phyloP scores from a whole-genome alignment of 2,888 invertebrate genomes.

The Willowsia nigromaculata region DNA sequence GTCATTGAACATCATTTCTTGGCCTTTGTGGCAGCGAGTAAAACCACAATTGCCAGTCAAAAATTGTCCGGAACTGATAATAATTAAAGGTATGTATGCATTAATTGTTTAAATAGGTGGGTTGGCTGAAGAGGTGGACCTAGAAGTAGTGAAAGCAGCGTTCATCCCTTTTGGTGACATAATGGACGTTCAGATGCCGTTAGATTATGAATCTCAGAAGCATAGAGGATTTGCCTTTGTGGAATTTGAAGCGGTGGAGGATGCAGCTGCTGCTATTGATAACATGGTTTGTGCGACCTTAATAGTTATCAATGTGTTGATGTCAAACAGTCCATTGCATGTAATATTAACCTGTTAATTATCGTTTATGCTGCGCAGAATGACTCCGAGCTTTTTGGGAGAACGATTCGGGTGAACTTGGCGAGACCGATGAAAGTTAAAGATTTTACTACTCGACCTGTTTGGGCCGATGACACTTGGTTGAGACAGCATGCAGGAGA shows the following conservation, averaged over 20 bases:
- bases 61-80: no score
- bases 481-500: slow-evolving; percentile 98
- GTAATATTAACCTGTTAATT: neutral
- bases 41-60: no score
- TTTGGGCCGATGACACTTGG: slow-evolving; percentile 99
- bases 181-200: slow-evolving; percentile 97
- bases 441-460: slow-evolving; percentile 95
- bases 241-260: slow-evolving; percentile 98
- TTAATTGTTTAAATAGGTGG: slow-evolving; percentile 83
- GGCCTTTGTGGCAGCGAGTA: no score
- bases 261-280: slow-evolving; percentile 99
- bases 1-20: no score
- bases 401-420: slow-evolving; percentile 96
- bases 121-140: slow-evolving; percentile 96
- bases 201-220: slow-evolving; percentile 98
- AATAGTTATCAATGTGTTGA: neutral
- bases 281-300: slow-evolving; percentile 92
- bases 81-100: neutral
- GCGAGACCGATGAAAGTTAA: slow-evolving; percentile 98
- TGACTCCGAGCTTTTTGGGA: slow-evolving; percentile 97
- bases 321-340: neutral
- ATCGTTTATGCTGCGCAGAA: slow-evolving; percentile 84
- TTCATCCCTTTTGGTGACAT: slow-evolving; percentile 99
- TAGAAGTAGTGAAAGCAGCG: slow-evolving; percentile 96
- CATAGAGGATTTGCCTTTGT: slow-evolving; percentile 99